Evolutionary conservation across 2,113 vertebrate species (phyloP), one percentile per base, ranked within the genome.

Genomic region (Peromyscus maniculatus): DNA sequence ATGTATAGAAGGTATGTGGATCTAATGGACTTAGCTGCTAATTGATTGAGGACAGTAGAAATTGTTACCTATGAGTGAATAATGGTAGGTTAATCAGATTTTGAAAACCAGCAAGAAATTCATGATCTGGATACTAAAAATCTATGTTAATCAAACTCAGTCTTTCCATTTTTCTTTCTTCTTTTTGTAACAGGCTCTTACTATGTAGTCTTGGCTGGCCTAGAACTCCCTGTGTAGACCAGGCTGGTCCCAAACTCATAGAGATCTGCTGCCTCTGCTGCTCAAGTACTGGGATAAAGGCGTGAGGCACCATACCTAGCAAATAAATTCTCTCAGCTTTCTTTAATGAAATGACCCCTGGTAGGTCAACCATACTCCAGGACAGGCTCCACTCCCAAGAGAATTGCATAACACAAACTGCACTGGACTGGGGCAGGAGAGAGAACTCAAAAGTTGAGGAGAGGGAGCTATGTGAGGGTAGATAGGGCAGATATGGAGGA

Each of bases 21-120:
- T 72, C 62, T 66, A 3, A 1, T 59, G 13, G 69, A 6, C 46
- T 64, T 95, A 91, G 15, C 10, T 95, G 55, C 52, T 55, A 31
- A 84, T 52, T 86, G 12, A 10, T 86, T 95, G 52, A 86, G 78
- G 88, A 89, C 15, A 87, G 10, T 92, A 36, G 26, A 87, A 72
- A 39, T 79, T 97, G 12, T 7, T 93, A 52, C 36, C n/a, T 86
- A 10, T 46, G 39, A 74, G 33, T 55, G 49, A 78, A 69, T 88
- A 82, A 21, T 87, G 15, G 64, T 75, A 89, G 31, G 36, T 62
- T 31, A 97, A 69, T 95, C 36, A 31, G 57, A 75, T 89, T 95
- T 96, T 91, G 43, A 97, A 94, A 87, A 43, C 21, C 62, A 93
- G 43, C 79, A 36, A 88, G 75, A 95, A 93, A 91, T 86, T 33